Percentiles rank a stretch among this genome's conserved stretches.
phyloP scores from a whole-genome alignment of 2,797 vertebrate genomes.

The Sebastes flavidus region DNA sequence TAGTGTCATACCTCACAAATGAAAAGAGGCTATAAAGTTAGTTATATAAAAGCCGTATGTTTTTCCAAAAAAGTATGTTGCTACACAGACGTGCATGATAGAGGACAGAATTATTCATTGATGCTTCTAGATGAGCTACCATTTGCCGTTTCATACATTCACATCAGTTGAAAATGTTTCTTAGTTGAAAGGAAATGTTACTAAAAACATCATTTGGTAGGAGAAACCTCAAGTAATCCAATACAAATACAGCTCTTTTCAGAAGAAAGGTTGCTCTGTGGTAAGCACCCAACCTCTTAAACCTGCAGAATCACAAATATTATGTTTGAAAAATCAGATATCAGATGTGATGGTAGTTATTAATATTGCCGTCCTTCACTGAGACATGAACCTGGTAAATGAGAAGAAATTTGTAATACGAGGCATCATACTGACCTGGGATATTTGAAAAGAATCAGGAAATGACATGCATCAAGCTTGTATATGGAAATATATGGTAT shows the following conservation, averaged over 20 bases:
- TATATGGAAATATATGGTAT: neutral
- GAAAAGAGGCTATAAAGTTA: constrained; percentile 27
- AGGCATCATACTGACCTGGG: neutral
- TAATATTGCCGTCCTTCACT: neutral
- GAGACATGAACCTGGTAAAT: neutral
- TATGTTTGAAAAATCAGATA: neutral
- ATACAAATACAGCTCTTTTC: neutral
- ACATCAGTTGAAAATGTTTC: constrained; percentile 9
- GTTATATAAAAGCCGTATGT: constrained; percentile 28
- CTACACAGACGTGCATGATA: neutral
- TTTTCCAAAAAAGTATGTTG: constrained; percentile 9
- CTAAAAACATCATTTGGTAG: neutral
- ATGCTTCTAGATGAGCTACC: neutral
- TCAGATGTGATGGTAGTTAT: neutral
- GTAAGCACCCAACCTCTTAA: neutral
- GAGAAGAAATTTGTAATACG: neutral
- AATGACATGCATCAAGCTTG: neutral
- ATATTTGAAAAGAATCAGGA: neutral
- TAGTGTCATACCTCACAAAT: constrained; percentile 18
- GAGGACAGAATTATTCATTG: neutral
- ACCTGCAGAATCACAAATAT: neutral
- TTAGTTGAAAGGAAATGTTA: neutral
- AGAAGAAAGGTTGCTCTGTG: neutral
- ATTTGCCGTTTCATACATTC: neutral
- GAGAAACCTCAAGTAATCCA: neutral